Evolutionary conservation across 2,113 vertebrate genomes (phyloP), one percentile per base, ranked within the genome.

Genomic region (Ameiurus melas): DNA sequence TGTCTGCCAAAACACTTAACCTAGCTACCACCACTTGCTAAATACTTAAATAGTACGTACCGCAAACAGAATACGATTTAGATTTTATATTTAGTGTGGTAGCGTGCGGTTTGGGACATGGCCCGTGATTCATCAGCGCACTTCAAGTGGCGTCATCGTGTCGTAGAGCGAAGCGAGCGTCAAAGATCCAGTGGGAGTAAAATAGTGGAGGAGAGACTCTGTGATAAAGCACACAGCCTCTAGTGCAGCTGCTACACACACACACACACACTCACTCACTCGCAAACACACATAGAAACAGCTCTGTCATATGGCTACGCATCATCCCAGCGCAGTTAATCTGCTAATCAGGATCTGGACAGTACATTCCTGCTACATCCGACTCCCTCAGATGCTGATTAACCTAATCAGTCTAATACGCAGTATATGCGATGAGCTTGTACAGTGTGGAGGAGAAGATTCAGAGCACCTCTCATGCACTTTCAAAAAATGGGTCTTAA

Each of bases 281-380:
- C 13, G 25, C 30, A 14, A 19, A 55, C 39, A 84, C 60, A 68
- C 60, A 68, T 13, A 68, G 14, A 83, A 16, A 66, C n/a, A 71
- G 62, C 51, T 25, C 51, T 27, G 57, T 58, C 71, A 30, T 86
- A 60, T 77, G 71, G 85, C 27, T 19, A 51, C 36, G 25, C 36
- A 25, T 77, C 85, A 77, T 77, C 70, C 55, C 47, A 43, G 55
- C 33, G 39, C 70, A 33, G 53, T 86, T 86, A 77, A 77, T 86
- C 85, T 86, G 36, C 30, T 86, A 86, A 86, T 86, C 33, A 75
- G 71, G 71, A 60, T 86, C 85, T 43, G 70, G 73, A 36, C 83
- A 70, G 80, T 47, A 36, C 66, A 85, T 85, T 85, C 47, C 47
- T 70, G 17, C 47, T 85, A 55, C 27, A 22, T 25, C 25, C 89